Evolutionary conservation across 2,888 invertebrate genomes (phyloP), one percentile per base, ranked within the genome.

Genomic region (Anticlea derivata): DNA sequence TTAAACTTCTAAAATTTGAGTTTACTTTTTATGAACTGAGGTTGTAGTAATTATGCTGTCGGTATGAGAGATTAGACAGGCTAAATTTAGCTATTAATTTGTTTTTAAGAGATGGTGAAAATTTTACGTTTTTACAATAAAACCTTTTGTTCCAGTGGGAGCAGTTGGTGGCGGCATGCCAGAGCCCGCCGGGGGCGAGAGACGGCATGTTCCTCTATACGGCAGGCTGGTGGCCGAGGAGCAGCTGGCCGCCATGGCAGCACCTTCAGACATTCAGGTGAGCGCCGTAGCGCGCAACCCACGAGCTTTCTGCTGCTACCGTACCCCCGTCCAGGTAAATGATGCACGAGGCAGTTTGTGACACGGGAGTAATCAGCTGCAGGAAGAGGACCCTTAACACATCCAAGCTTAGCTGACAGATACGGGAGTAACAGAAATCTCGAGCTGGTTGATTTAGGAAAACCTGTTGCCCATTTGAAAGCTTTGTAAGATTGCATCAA

Each of bases 191-290:
- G 81, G 83, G 52, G 87, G 86, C 64, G 90, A 90, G 75, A 91
- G 93, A 80, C 93, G 95, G 80, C 95, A 95, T 85, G 95, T 94
- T 75, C 96, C 97, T 66, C 94, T 97, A 70, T 97, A 97, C 87
- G 97, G 97, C 71, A 93, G 97, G 77, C 93, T 97, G 91, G 97
- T 97, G 75, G 95, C 95, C 75, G 97, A 97, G 91, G 97, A 97
- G 80, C 96, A 96, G 85, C 92, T 96, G 77, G 92, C 92, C 67
- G 78, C 88, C 68, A 86, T 92, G 86, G 91, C 92, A 80, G 91
- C 90, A 80, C 92, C 92, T 70, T 93, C 92, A 74, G 94, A 94
- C 91, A 94, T 94, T 82, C 91, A 91, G 91, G 91, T 91, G 88
- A 90, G 88, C 88, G 86, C 86, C 82, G 73, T 74, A 65, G 83